phyloP scores from a whole-genome alignment of 1,140 invertebrate genomes.

The Dendrolimus punctatus region DNA sequence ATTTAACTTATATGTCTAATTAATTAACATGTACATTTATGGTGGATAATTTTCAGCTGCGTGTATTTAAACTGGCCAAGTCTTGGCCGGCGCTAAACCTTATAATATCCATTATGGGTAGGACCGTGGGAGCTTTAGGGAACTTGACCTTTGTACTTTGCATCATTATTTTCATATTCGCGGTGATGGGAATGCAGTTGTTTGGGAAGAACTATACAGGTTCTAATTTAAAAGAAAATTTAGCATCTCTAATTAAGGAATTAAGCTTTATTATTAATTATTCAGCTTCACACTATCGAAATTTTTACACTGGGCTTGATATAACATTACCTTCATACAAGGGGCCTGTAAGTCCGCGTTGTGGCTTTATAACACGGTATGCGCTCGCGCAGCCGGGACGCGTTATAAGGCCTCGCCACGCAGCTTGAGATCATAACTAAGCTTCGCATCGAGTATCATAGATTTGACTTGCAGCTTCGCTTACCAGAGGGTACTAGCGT shows the following conservation, averaged over 20 bases:
- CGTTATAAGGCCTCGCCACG: slow-evolving; percentile 67
- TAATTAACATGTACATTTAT: slow-evolving; percentile 34
- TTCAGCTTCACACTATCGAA: slow-evolving; percentile 66
- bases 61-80: slow-evolving; percentile 99
- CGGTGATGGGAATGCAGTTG: slow-evolving; percentile 99
- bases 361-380: slow-evolving; percentile 65
- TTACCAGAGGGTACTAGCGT: slow-evolving; percentile 55
- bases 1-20: too few species aligned
- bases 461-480: slow-evolving; percentile 67
- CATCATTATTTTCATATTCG: slow-evolving; percentile 99
- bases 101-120: slow-evolving; percentile 98
- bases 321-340: slow-evolving; percentile 54
- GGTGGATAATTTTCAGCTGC: slow-evolving; percentile 82
- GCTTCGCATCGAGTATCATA: slow-evolving; percentile 68
- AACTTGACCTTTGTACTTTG: slow-evolving; percentile 97
- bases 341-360: slow-evolving; percentile 41
- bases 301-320: slow-evolving; percentile 66
- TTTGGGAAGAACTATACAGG: slow-evolving; percentile 95
- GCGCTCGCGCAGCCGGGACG: slow-evolving; percentile 37
- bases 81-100: slow-evolving; percentile 99
- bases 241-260: slow-evolving; percentile 62
- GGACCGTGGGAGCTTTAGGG: slow-evolving; percentile 97
- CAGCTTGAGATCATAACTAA: slow-evolving; percentile 63
- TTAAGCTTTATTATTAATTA: slow-evolving; percentile 61
- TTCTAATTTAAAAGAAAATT: slow-evolving; percentile 70